Evolutionary conservation across 2,888 invertebrate genomes (phyloP), one percentile per base, ranked within the genome.

Genomic region (Luffia ferchaultella): DNA sequence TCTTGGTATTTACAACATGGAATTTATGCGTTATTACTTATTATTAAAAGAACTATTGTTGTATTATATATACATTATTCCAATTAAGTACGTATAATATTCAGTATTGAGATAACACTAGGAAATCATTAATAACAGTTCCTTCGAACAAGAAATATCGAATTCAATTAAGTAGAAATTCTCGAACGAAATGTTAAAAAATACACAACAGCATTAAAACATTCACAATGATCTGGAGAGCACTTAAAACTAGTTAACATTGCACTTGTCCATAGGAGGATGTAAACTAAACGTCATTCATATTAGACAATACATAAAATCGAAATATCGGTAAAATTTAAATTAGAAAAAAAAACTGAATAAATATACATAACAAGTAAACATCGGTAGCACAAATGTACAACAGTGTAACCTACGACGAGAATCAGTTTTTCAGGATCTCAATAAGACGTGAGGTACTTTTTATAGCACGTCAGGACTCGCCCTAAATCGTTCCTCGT

Each of bases 241-340:
- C 12, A 43, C 76, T 82, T 83, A 80, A 74, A 83, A 85, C 79
- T 85, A 85, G 82, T 77, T 76, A 85, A 85, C 85, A 85, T 85
- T 85, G 85, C 85, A 85, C 85, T 76, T 79, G 76, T 83, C 83
- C 84, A 76, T 82, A 80, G 79, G 78, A 62, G 57, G 54, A 76
- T 75, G 43, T 42, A n/a, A 17, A 5, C 30, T 30, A 30, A 30
- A 12, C 5, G 30, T 30, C 12, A 30, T 30, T 12, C 30, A 12
- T 30, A 30, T 30, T 7, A n/a, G n/a, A n/a, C n/a, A 12, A 30
- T 30, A 7, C 30, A 30, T 30, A 30, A 30, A 30, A 7, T 30
- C 12, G 12, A 12, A 12, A 30, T 12, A 12, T 30, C 30, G 30
- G 30, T 30, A 30, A 30, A 7, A 30, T 7, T 7, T 7, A 12